Base-by-base conservation (phyloP, 92 coral and sea anemone species). In the Phenganax stokvisi region DNA sequence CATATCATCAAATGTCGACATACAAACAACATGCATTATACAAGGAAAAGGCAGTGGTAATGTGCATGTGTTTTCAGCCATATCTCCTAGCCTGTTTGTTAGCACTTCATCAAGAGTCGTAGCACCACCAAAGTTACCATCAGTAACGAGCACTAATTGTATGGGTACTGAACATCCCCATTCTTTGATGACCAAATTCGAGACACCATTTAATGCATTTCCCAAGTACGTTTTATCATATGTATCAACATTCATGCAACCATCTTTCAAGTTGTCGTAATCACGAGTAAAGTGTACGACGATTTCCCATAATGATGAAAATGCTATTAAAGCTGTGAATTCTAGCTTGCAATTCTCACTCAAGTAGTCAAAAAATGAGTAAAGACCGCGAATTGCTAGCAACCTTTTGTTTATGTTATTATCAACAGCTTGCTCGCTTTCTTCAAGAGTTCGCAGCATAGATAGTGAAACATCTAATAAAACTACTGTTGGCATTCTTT, bases 301-400 rank as follows among this genome's bases (percentile, higher is more conserved):
- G 13, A 96, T 92, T 85, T 96, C 99, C 99, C 99, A 96, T 17
- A 96, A 89, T n/a, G 97, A 96, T 7, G 99, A 96, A 72, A 92
- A 96, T 17, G 99, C 99, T 63, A 96, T 85, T 81, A 96, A 85
- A 6, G 99, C 97, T 0, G 97, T 92, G 61, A 96, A 96, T 61
- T 96, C 99, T 29, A 96, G 90, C 84, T 87, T 92, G 80, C 92
- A 96, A 75, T 92, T 92, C 84, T 87, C 89, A 27, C 91, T 80
- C 12, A 96, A 84, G 72, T 89, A 73, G 87, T 96, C 99, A 65
- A 96, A 96, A 51, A 96, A 84, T 9, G 92, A 77, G 80, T 96
- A 91, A 13, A 96, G 83, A 3, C 99, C 99, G 1, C 96, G 96
- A 17, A 92, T 85, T 6, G 99, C 92, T 61, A 96, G 92, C 79